A percentile compares a stretch with the other conserved stretches of the same genome.
phyloP scores from a whole-genome alignment of 2,888 invertebrate species.

The Arctia plantaginis region DNA sequence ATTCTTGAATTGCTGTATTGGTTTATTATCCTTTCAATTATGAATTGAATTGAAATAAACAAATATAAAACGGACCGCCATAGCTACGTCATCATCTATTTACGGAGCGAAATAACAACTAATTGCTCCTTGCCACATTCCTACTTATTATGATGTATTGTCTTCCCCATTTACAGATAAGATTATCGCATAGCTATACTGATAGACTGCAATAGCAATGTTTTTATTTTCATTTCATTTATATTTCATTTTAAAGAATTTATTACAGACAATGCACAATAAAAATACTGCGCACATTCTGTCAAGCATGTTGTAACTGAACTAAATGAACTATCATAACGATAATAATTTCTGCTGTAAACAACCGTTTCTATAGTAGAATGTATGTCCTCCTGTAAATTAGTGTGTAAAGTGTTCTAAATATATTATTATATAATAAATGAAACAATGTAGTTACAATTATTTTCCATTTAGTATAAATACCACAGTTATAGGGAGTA shows the following conservation, averaged over 20 bases:
- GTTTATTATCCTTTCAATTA: not conserved
- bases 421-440: not conserved
- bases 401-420: not conserved
- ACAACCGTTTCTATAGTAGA: not conserved
- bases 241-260: too few species aligned
- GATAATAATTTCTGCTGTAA: not conserved
- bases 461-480: not conserved
- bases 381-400: not conserved
- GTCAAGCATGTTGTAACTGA: too few species aligned
- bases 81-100: not conserved
- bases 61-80: not conserved
- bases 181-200: not conserved
- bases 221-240: too few species aligned
- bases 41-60: not conserved
- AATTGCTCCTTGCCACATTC: not conserved
- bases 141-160: not conserved
- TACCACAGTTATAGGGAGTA: too few species aligned
- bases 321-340: not conserved
- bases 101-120: not conserved
- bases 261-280: too few species aligned
- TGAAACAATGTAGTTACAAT: not conserved
- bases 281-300: too few species aligned
- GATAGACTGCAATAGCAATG: not conserved
- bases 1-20: too few species aligned
- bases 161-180: not conserved